Evolutionary conservation across 2,888 invertebrate genomes (phyloP).

Genomic region (Amphipyra tragopoginis): DNA sequence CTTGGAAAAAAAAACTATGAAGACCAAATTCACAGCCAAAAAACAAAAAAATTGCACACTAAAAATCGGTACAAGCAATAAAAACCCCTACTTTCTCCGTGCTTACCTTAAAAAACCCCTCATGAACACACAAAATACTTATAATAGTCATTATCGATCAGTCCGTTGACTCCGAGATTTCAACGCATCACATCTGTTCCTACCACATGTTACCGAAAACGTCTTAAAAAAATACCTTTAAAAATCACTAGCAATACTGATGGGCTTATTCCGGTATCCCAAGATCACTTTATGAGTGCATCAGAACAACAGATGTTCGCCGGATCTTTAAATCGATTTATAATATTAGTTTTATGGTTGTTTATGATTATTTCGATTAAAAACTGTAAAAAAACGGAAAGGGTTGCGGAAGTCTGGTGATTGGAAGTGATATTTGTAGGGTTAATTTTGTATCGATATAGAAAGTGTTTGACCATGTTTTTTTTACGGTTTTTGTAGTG

Average conservation of each 20-base stretch:
- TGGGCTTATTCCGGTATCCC: constrained; percentile 67
- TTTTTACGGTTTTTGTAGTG: not conserved
- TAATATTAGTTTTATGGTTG: constrained; percentile 57
- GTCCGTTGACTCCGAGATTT: constrained; percentile 50
- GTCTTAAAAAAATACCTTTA: constrained; percentile 46
- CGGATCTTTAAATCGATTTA: constrained; percentile 66
- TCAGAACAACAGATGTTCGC: constrained; percentile 65
- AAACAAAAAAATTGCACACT: too few relatives aligned
- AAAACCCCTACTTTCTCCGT: constrained; percentile 19
- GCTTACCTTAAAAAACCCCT: constrained; percentile 1
- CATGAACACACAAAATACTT: constrained; percentile 1
- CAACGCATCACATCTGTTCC: constrained; percentile 49
- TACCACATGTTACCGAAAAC: constrained; percentile 53
- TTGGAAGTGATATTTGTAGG: constrained; percentile 40
- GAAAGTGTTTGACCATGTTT: not conserved
- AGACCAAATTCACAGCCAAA: too few relatives aligned
- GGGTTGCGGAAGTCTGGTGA: constrained; percentile 45
- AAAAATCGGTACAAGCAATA: not conserved
- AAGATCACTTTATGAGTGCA: constrained; percentile 66
- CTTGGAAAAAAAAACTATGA: too few relatives aligned
- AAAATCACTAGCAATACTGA: constrained; percentile 67
- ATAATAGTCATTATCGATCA: constrained; percentile 27
- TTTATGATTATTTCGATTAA: constrained; percentile 53
- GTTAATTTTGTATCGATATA: constrained; percentile 1
- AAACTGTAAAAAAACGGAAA: constrained; percentile 41